These are phyloP conservation scores for Autographa gamma DNA, from an alignment of 2,888 invertebrate species.

Conservation along the genomic window DNA sequence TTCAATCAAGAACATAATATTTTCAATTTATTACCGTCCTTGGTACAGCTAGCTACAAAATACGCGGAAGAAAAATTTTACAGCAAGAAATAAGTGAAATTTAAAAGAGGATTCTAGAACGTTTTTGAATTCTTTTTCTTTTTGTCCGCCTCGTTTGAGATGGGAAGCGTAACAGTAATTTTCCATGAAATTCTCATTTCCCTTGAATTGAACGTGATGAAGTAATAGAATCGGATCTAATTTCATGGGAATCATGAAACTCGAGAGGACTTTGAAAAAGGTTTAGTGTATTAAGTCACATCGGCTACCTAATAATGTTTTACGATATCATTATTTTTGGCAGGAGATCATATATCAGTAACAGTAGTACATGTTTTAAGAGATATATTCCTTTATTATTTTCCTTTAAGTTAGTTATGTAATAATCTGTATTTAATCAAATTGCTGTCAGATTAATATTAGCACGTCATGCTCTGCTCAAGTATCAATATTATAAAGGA, in stretches of 20 bases:
- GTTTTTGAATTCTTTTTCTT: neutral
- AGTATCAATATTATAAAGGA: neutral
- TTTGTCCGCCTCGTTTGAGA: neutral
- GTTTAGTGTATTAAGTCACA: neutral
- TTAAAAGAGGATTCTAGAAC: neutral
- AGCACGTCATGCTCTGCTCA: neutral
- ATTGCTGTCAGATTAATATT: neutral
- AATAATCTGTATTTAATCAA: neutral
- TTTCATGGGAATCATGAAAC: neutral
- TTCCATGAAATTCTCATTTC: constrained; percentile 4
- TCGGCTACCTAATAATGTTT: neutral
- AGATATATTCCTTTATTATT: no score
- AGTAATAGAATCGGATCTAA: neutral
- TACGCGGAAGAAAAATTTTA: neutral
- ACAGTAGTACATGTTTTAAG: no score
- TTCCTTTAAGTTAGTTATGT: neutral
- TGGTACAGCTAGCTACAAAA: constrained; percentile 7
- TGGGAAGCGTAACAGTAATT: neutral
- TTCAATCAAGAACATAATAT: constrained; percentile 31
- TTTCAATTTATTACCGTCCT: constrained; percentile 34
- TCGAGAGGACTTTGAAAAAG: neutral
- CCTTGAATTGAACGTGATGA: constrained; percentile 2
- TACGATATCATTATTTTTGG: neutral
- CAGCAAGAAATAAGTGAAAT: neutral
- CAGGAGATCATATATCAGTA: no score